Percentiles rank a stretch among this genome's conserved stretches.
These are phyloP conservation scores for Alligator sinensis DNA, from an alignment of 2,113 vertebrate species.

Conservation along the genomic window DNA sequence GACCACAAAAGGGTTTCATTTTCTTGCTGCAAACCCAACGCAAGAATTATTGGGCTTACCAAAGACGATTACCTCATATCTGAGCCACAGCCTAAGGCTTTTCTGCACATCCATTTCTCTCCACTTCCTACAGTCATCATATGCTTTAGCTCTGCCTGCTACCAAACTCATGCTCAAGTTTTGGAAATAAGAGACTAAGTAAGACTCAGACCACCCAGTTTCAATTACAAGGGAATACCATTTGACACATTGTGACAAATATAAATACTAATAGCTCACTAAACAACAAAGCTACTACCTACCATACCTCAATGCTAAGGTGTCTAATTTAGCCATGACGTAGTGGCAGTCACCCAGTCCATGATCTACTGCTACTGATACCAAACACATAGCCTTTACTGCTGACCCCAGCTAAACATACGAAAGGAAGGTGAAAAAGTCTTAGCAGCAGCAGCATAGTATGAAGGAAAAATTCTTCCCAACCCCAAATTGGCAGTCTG, in stretches of 20 bases:
- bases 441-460: not conserved
- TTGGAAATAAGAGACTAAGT: not conserved
- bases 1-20: conserved; percentile 7
- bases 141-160: not conserved
- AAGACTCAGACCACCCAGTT: not conserved
- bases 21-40: conserved; percentile 1
- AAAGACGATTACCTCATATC: not conserved
- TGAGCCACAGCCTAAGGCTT: conserved; percentile 23
- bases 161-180: not conserved
- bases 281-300: fast-evolving
- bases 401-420: not conserved
- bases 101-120: not conserved
- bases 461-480: conserved; percentile 8
- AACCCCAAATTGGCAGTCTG: not conserved
- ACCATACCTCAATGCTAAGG: fast-evolving
- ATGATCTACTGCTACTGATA: fast-evolving
- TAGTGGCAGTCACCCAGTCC: not conserved
- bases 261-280: fast-evolving
- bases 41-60: not conserved
- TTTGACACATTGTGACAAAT: fast-evolving
- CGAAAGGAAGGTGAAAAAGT: not conserved
- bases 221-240: fast-evolving
- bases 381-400: not conserved
- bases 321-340: not conserved
- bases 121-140: not conserved